Percentiles rank a stretch among this genome's conserved stretches.
These are phyloP conservation scores for Colossoma macropomum DNA, from an alignment of 2,113 vertebrate genomes.

Conservation along the genomic window DNA sequence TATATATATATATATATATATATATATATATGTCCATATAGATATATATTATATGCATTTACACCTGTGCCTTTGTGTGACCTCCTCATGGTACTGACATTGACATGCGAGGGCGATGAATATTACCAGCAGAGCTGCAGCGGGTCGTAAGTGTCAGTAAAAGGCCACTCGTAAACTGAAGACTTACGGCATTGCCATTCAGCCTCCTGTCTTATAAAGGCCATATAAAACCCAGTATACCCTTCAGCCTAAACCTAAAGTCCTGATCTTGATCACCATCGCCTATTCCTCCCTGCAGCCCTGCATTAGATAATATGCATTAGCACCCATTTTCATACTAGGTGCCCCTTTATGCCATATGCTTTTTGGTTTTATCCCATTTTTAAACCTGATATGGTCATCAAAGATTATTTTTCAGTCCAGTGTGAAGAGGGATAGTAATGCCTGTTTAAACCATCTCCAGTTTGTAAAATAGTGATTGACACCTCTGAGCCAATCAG, in stretches of 20 bases:
- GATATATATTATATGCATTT: neutral
- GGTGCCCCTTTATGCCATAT: too few relatives aligned
- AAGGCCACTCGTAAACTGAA: conserved; percentile 39
- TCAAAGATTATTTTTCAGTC: too few relatives aligned
- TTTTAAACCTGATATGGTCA: too few relatives aligned
- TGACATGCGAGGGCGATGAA: conserved; percentile 24
- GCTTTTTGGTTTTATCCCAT: neutral
- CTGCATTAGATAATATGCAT: neutral
- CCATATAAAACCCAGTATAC: conserved; percentile 8
- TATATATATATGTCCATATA: too few relatives aligned
- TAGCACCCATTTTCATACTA: neutral
- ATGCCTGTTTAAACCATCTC: too few relatives aligned
- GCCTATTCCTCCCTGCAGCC: neutral
- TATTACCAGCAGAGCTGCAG: conserved; percentile 33
- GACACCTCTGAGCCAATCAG: too few relatives aligned
- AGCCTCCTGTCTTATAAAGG: neutral
- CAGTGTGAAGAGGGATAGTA: too few relatives aligned
- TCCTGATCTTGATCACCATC: neutral
- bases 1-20: too few relatives aligned
- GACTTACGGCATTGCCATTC: conserved; percentile 32
- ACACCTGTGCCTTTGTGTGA: conserved; percentile 36
- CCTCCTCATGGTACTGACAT: conserved; percentile 22
- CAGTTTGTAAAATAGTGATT: too few relatives aligned
- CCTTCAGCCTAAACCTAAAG: neutral
- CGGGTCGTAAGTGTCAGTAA: conserved; percentile 46